These are phyloP conservation scores for Axinella damicornis DNA, from an alignment of 37 sponge, comb jelly and placozoan genomes.

Conservation along the genomic window DNA sequence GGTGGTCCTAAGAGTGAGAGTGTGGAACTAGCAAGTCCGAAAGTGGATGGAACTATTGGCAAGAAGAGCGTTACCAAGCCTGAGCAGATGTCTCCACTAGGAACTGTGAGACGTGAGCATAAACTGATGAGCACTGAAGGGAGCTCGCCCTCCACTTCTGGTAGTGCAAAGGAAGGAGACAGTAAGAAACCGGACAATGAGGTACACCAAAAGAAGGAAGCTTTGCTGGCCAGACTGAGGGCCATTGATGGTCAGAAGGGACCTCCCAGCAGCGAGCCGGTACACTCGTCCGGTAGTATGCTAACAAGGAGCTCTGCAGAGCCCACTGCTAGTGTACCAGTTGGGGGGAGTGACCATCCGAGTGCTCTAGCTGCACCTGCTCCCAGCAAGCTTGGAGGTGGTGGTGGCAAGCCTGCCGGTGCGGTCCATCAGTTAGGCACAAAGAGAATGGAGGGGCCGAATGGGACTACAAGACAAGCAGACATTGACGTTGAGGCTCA, in stretches of 20 bases:
- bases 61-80: too few species aligned
- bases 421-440: neutral
- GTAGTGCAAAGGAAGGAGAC: neutral
- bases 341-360: neutral
- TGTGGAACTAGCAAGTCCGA: too few species aligned
- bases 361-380: neutral
- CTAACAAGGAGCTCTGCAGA: neutral
- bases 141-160: too few species aligned
- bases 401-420: neutral
- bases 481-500: conserved; percentile 1
- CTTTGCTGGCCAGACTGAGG: conserved; percentile 23
- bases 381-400: too few species aligned
- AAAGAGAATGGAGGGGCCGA: neutral
- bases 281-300: neutral
- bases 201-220: conserved; percentile 20
- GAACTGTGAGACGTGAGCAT: too few species aligned
- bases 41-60: too few species aligned
- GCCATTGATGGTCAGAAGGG: neutral
- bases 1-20: too few species aligned
- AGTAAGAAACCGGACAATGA: neutral
- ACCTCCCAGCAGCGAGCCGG: conserved; percentile 12
- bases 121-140: too few species aligned
- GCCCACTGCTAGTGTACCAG: neutral
- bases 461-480: too few species aligned
- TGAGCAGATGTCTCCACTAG: too few species aligned